phyloP scores from a whole-genome alignment of 2,888 invertebrate species.

The Cecidostiba fungosa region DNA sequence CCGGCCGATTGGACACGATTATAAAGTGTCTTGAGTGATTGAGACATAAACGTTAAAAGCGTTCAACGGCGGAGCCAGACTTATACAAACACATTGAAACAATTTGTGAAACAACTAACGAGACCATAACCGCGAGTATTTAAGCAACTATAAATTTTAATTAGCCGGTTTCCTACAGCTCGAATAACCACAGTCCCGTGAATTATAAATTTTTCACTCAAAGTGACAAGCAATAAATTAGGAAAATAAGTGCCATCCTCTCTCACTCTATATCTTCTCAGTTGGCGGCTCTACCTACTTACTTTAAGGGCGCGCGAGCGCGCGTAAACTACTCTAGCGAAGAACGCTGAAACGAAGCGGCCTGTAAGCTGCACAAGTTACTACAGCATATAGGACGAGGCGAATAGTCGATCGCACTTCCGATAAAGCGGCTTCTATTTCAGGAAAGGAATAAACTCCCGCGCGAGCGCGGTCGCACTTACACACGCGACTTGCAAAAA shows the following conservation, averaged over 20 bases:
- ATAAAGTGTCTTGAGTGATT: background rate
- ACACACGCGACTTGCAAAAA: background rate
- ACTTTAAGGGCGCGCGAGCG: background rate
- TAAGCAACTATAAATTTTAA: conserved; percentile 12
- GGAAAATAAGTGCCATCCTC: conserved; percentile 12
- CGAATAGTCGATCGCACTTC: conserved; percentile 29
- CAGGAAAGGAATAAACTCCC: conserved; percentile 33
- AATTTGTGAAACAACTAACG: background rate
- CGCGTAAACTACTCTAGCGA: background rate
- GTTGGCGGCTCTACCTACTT: background rate
- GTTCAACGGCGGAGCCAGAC: background rate
- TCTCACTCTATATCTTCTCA: background rate
- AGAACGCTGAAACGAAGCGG: background rate
- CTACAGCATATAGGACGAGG: background rate
- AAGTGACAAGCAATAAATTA: background rate
- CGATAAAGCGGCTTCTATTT: conserved; percentile 40
- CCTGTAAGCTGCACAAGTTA: background rate
- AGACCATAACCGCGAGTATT: background rate
- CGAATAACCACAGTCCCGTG: background rate
- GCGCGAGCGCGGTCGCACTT: background rate
- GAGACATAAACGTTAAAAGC: conserved; percentile 8
- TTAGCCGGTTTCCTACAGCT: background rate
- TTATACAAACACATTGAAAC: background rate
- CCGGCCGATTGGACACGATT: background rate
- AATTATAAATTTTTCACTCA: background rate